Evolutionary conservation across 2,888 invertebrate species (phyloP).

Genomic region (Amphipoea oculea): DNA sequence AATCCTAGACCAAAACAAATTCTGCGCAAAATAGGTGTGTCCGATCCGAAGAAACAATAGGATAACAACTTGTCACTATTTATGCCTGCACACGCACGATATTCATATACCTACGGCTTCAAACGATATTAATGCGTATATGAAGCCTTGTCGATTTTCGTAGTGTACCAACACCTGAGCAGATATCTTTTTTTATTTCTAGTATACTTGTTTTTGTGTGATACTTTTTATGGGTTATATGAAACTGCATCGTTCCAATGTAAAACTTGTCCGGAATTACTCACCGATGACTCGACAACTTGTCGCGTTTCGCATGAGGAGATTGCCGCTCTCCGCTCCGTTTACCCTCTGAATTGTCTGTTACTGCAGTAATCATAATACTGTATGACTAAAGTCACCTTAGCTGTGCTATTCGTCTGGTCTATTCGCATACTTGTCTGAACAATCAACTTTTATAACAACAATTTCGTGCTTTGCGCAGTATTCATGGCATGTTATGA

Average conservation of each 20-base stretch:
- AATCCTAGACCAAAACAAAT: conserved; percentile 15
- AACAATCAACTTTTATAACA: conserved; percentile 45
- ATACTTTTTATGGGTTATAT: conserved; percentile 45
- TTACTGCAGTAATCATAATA: conserved; percentile 62
- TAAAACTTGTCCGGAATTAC: conserved; percentile 67
- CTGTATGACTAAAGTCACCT: conserved; percentile 57
- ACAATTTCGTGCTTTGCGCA: conserved; percentile 37
- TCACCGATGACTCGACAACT: conserved; percentile 71
- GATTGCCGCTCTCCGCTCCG: conserved; percentile 72
- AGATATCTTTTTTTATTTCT: conserved; percentile 26
- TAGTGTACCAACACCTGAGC: conserved; percentile 19
- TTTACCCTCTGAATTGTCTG: conserved; percentile 73
- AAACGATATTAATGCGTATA: conserved; percentile 32
- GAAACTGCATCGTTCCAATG: conserved; percentile 56
- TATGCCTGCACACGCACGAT: conserved; percentile 28
- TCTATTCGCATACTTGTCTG: conserved; percentile 48
- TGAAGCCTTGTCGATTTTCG: conserved; percentile 40
- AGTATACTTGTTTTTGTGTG: conserved; percentile 41
- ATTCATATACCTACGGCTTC: conserved; percentile 55
- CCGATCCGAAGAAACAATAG: conserved; percentile 38
- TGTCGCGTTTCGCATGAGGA: conserved; percentile 79
- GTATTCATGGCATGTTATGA: conserved; percentile 24
- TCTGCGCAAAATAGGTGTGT: conserved; percentile 9
- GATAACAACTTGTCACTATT: conserved; percentile 38
- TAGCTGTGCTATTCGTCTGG: conserved; percentile 43